Conservation (phyloP, 2,888 invertebrate species). For the Nemurella pictetii region DNA sequence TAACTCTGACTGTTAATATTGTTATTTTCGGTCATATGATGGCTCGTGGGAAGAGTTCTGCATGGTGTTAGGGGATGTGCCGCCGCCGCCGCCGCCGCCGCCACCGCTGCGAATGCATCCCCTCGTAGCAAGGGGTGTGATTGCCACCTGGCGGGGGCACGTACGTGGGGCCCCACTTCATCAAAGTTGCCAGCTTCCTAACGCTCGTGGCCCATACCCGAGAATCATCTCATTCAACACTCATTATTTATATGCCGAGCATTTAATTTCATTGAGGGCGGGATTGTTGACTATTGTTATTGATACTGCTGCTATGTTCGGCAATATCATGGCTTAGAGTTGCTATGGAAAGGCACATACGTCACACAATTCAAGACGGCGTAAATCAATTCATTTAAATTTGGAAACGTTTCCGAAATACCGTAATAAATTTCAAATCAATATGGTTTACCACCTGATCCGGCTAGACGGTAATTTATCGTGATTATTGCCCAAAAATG, state of each 20-base stretch:
- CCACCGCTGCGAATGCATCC: background rate
- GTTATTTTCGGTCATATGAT: background rate
- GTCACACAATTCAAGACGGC: background rate
- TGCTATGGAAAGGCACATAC: background rate
- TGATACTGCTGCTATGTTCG: background rate
- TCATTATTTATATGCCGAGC: background rate
- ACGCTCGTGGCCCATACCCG: background rate
- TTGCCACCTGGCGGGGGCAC: slow-evolving; percentile 13
- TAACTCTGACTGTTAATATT: slow-evolving; percentile 10
- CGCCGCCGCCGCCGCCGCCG: no score
- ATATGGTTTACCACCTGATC: no score
- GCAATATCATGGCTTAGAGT: background rate
- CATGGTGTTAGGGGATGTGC: background rate
- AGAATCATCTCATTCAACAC: background rate
- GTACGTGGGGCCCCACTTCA: slow-evolving; percentile 7
- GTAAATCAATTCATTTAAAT: background rate
- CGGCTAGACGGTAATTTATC: background rate
- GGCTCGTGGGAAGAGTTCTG: background rate
- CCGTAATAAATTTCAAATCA: background rate
- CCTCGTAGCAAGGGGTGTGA: slow-evolving; percentile 16
- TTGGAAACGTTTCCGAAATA: background rate
- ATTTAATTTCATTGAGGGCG: background rate
- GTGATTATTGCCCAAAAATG: background rate
- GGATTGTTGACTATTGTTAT: background rate
- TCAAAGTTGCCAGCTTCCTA: background rate